A percentile compares a stretch with the other conserved stretches of the same genome.
Conservation (phyloP, 2,113 vertebrate species). For the Phocoena sinus region DNA sequence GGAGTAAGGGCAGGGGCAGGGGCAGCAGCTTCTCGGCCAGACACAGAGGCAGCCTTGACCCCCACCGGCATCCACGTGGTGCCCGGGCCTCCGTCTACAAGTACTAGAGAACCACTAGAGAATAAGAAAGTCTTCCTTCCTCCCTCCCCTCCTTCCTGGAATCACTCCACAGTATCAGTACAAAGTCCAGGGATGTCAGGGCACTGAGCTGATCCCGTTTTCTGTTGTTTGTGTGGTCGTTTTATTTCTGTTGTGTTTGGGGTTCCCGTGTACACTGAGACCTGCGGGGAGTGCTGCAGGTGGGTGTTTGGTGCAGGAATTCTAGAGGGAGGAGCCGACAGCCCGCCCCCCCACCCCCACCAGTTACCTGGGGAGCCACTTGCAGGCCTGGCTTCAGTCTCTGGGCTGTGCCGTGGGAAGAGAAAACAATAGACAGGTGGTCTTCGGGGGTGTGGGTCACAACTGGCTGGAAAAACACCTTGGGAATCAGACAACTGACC, state of each 20-base stretch:
- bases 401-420: too few species aligned
- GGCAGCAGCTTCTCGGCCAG: background rate
- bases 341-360: too few species aligned
- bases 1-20: background rate
- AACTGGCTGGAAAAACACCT: background rate
- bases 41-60: rapidly evolving
- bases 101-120: background rate
- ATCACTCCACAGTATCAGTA: background rate
- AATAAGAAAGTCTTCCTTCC: background rate
- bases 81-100: background rate
- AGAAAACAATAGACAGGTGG: background rate
- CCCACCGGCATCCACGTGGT: rapidly evolving
- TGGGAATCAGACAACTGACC: background rate
- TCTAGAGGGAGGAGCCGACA: too few species aligned
- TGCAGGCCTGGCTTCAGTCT: background rate
- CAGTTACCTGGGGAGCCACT: rapidly evolving
- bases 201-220: background rate
- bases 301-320: background rate
- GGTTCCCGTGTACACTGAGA: background rate
- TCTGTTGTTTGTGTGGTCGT: background rate
- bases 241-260: background rate
- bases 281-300: background rate
- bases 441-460: background rate
- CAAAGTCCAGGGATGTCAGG: background rate
- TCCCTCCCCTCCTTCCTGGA: background rate